These are phyloP conservation scores for Olivierus martensii DNA, from an alignment of 1,140 invertebrate species.

Conservation along the genomic window DNA sequence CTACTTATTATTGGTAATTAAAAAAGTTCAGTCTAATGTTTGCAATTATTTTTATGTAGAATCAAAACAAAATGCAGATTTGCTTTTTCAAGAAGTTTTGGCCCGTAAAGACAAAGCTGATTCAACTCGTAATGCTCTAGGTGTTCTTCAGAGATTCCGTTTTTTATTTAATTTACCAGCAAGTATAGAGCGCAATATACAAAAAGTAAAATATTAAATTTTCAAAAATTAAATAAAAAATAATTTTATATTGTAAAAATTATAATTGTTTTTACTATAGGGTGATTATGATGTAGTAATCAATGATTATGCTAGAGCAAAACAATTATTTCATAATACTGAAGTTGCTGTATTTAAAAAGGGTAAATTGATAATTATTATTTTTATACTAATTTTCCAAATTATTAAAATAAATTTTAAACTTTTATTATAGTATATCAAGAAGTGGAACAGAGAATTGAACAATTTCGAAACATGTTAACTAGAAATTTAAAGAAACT, in stretches of 20 bases:
- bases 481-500: slow-evolving; percentile 68
- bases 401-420: slow-evolving; percentile 18
- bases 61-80: slow-evolving; percentile 79
- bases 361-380: slow-evolving; percentile 26
- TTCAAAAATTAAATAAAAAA: background rate
- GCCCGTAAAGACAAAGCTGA: slow-evolving; percentile 87
- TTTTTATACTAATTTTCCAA: too few relatives aligned
- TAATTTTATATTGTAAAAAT: too few relatives aligned
- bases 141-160: slow-evolving; percentile 71
- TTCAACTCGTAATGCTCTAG: slow-evolving; percentile 84
- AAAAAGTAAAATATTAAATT: slow-evolving; percentile 38
- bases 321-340: slow-evolving; percentile 89
- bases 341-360: slow-evolving; percentile 60
- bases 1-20: background rate
- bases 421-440: slow-evolving; percentile 45
- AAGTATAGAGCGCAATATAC: slow-evolving; percentile 84
- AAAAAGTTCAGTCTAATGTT: background rate
- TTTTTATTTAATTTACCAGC: slow-evolving; percentile 93
- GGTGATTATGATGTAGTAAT: slow-evolving; percentile 96
- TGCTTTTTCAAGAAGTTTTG: slow-evolving; percentile 87
- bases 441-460: slow-evolving; percentile 81
- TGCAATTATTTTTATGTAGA: slow-evolving; percentile 35
- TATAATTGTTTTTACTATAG: slow-evolving; percentile 18
- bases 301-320: slow-evolving; percentile 92
- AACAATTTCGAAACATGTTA: slow-evolving; percentile 61